Percentiles rank a stretch among this genome's conserved stretches.
phyloP scores from a whole-genome alignment of 1,140 invertebrate species.

The Hormaphis cornu region DNA sequence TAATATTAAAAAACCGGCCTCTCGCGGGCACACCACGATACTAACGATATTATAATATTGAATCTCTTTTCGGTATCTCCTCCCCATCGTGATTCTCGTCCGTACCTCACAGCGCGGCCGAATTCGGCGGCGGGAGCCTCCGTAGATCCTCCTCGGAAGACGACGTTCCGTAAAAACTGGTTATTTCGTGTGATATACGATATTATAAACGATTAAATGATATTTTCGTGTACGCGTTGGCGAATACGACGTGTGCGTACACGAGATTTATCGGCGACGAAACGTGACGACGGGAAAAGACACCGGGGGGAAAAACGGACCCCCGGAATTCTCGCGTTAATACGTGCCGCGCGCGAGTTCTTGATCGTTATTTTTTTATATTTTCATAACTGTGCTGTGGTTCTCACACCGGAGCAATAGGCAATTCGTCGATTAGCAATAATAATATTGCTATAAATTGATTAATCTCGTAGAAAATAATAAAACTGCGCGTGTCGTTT shows the following conservation, averaged over 20 bases:
- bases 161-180: conserved; percentile 20
- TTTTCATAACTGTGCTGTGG: conserved; percentile 15
- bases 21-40: neutral
- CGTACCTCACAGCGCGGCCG: neutral
- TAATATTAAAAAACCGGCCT: conserved; percentile 16
- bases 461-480: too few species aligned
- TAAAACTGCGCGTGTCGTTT: conserved; percentile 23
- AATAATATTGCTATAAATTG: too few species aligned
- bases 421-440: too few species aligned
- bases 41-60: conserved; percentile 21
- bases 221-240: conserved; percentile 25
- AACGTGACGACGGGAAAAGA: neutral
- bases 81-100: neutral
- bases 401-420: too few species aligned
- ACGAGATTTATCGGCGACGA: neutral
- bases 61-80: conserved; percentile 30
- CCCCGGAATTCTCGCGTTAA: too few species aligned
- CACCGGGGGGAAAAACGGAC: too few species aligned
- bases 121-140: neutral
- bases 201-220: neutral
- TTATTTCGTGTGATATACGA: neutral
- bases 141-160: conserved; percentile 5
- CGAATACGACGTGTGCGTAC: neutral
- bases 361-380: neutral
- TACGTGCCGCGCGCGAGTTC: neutral